Base-by-base conservation (phyloP, 2,113 vertebrate species). In the Myotis brandtii region DNA sequence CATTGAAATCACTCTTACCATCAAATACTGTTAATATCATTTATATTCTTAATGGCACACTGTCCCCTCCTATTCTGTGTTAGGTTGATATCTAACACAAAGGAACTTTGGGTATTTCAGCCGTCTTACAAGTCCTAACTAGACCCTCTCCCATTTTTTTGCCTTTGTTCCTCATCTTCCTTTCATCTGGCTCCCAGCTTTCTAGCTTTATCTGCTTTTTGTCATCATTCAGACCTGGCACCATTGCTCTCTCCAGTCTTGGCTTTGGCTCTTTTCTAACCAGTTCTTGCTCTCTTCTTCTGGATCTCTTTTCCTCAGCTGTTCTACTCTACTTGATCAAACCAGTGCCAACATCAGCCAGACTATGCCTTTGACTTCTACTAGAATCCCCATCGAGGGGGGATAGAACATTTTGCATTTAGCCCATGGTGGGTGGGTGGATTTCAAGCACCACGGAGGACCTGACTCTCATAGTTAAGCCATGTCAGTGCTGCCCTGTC, bases 121-220 rank as follows among this genome's bases (percentile, higher is more conserved):
- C n/a, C n/a, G 3, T 52, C 43, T 48, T 77, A 50, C n/a, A 64
- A 56, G 46, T 79, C 48, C n/a, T 92, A 16, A 17, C 37, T 92
- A 89, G 9, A 67, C 6, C 17, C 17, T 59, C 0, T 30, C n/a
- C 66, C 18, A 4, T 18, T 87, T 50, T 89, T 89, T 80, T 50
- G 20, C 79, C 43, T 48, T 75, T 92, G 48, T 85, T 92, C 32
- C n/a, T 94, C 67, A 50, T 34, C 52, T 91, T 79, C 48, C 32
- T 83, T 86, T 87, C 16, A 50, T 6, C 23, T 67, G 72, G 18
- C 6, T 85, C 43, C 48, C 56, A 52, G 69, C 30, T 56, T 85
- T 80, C 43, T 48, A 86, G 34, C 32, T 86, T 85, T 92, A 30
- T 48, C 37, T 82, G 13, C n/a, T 86, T 90, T 91, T 75, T 89